These are phyloP conservation scores for Tragelaphus scriptus DNA, from an alignment of 2,113 vertebrate species.

Conservation along the genomic window DNA sequence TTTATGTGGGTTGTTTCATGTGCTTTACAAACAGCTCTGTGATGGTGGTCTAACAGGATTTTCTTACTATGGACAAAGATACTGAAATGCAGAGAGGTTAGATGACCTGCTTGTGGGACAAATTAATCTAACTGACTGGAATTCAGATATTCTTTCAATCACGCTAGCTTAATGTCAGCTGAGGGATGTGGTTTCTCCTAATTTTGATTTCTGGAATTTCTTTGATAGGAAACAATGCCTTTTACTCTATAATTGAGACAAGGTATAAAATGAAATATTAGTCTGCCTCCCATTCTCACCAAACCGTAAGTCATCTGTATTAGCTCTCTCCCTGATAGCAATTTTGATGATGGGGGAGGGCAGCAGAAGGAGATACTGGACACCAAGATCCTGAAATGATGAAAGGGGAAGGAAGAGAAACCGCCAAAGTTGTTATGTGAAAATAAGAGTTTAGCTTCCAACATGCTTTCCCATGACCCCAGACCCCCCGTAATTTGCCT, in stretches of 20 bases:
- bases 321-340: neutral
- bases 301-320: neutral
- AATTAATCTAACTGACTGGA: neutral
- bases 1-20: neutral
- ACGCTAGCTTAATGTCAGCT: neutral
- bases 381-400: neutral
- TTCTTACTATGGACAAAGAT: neutral
- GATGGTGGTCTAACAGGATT: neutral
- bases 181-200: neutral
- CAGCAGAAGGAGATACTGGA: neutral
- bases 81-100: neutral
- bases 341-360: neutral
- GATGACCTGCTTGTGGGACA: neutral
- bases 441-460: neutral
- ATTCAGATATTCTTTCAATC: neutral
- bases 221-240: slow-evolving; percentile 18
- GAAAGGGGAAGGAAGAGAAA: neutral
- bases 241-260: neutral
- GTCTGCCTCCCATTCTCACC: neutral
- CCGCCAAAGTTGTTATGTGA: neutral
- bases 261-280: slow-evolving; percentile 14
- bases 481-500: neutral
- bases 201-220: neutral
- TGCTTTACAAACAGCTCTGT: neutral
- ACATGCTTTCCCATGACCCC: neutral